phyloP scores from a whole-genome alignment of 1,140 invertebrate genomes.

The Asbolus verrucosus region DNA sequence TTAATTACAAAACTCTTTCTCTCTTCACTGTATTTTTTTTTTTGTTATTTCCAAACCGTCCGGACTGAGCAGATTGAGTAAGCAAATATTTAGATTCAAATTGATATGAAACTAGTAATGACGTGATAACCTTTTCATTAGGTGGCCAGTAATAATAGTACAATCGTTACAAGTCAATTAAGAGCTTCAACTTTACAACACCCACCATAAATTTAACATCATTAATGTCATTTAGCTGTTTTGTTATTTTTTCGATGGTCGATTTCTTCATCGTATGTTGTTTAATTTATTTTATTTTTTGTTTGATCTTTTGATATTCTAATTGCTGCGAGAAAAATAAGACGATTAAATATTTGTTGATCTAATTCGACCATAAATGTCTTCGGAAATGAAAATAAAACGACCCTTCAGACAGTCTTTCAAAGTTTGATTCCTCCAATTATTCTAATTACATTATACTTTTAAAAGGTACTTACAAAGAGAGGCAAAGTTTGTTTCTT shows the following conservation, averaged over 20 bases:
- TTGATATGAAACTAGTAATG: not conserved
- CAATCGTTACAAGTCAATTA: slow-evolving; percentile 23
- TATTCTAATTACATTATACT: slow-evolving; percentile 40
- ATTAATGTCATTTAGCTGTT: not conserved
- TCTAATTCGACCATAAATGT: slow-evolving; percentile 31
- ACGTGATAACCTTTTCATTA: slow-evolving; percentile 20
- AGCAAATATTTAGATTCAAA: slow-evolving; percentile 14
- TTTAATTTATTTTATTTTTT: no score
- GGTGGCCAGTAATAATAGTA: not conserved
- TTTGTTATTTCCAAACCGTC: no score
- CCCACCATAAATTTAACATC: not conserved
- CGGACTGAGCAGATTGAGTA: no score
- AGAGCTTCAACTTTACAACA: slow-evolving; percentile 23
- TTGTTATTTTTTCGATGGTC: not conserved
- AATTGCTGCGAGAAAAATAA: no score
- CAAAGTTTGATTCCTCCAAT: slow-evolving; percentile 28
- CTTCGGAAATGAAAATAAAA: slow-evolving; percentile 31
- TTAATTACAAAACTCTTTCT: no score
- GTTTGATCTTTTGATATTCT: no score
- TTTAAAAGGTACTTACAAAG: slow-evolving; percentile 36
- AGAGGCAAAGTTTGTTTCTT: slow-evolving; percentile 35
- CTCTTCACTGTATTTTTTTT: no score
- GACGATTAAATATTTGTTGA: slow-evolving; percentile 14
- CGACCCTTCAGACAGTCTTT: slow-evolving; percentile 28
- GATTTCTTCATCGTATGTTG: no score